Evolutionary conservation across 2,113 vertebrate genomes (phyloP), one percentile per base, ranked within the genome.

Genomic region (Nerophis lumbriciformis): DNA sequence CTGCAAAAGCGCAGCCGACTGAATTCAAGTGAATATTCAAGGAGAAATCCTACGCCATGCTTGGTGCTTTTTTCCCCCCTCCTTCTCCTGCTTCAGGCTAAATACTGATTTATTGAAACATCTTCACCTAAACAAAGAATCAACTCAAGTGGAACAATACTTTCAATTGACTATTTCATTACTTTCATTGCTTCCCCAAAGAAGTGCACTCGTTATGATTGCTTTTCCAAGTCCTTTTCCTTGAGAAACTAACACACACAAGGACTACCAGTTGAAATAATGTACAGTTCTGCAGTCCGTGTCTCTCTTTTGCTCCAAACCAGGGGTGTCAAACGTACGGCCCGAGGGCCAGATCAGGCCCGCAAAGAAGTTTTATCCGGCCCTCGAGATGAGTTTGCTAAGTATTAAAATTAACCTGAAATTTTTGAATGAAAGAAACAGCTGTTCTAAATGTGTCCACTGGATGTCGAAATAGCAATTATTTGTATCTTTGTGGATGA

Each of bases 261-360:
- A 86, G 19, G 76, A 66, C 74, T 65, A 60, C 66, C 68, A 82
- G 90, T 71, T 68, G 80, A 84, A 85, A 83, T 81, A 80, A 82
- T 81, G 81, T 91, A 89, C 91, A 92, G 89, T 88, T 90, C 89
- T 72, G 78, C 87, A 92, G 93, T 87, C 90, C 91, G 90, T 78
- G 80, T 90, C 87, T 90, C 89, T 88, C 77, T 90, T 28, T 28
- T 28, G 28, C 28, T 28, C 28, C 3, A 28, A 28, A 28, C 28
- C 2, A 28, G 92, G 88, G 28, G 28, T 28, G 28, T 28, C 28
- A 28, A 28, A 28, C 28, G 28, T 28, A 28, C 28, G 28, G 28
- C 28, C 28, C 28, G 28, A 3, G 28, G 28, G 28, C 28, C 28
- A 2, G 3, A 28, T 28, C 28, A 28, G 2, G 28, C 28, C 28